Base-by-base conservation (phyloP, 2,797 vertebrate species). In the Manis crassicaudata region DNA sequence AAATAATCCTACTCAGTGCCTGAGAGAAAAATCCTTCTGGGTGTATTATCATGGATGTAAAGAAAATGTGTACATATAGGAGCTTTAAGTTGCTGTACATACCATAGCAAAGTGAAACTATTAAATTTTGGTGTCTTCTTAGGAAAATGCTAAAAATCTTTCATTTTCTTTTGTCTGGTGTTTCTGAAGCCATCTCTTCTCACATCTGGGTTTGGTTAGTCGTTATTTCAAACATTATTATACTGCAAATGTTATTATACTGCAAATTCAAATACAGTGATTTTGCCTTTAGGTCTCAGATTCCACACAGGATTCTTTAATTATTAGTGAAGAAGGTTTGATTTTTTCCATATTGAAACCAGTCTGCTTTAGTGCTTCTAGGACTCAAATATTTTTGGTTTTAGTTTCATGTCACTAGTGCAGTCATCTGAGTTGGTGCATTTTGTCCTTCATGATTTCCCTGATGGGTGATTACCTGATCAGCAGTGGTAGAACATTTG, bases 131-230 rank as follows among this genome's bases (percentile, higher is more conserved):
- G 50, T 93, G 21, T 88, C 91, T 83, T 96, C 79, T 79, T 82
- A 84, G 52, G 56, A 95, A 70, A 88, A 92, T 85, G 46, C 37
- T 90, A 65, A 83, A 92, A 93, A 94, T 84, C 43, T 84, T 93
- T 96, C 37, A 58, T 93, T 92, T 96, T 96, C 83, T 96, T 96
- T 92, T 92, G 70, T 96, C 92, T 96, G 70, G n/a, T 87, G 32
- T 79, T 96, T 91, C 96, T 91, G 76, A 92, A 96, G 60, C 62
- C 27, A 75, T 90, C 85, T 89, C 92, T 92, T 87, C 54, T 95
- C 92, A 97, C 96, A 97, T 96, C 94, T 96, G 96, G 95, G 37
- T 97, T 96, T 97, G 92, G 95, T 97, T 96, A 96, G 92, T 96
- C 63, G 56, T 88, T 96, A 95, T 97, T 97, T 98, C 94, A 95